phyloP scores from a whole-genome alignment of 1,140 invertebrate species.

The Trinorchestia longiramus region DNA sequence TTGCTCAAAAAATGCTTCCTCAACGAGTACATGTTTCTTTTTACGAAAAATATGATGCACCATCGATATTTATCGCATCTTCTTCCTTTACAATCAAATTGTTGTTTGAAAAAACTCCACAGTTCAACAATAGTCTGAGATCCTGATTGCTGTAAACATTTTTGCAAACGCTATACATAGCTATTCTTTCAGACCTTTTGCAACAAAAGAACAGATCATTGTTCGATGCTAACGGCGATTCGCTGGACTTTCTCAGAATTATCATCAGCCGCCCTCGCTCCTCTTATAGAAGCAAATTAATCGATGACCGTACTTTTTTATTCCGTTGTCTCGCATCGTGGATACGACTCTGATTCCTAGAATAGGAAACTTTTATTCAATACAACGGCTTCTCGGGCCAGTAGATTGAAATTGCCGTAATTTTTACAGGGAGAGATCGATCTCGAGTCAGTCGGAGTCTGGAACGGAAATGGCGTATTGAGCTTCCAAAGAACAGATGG shows the following conservation, averaged over 20 bases:
- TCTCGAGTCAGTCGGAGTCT: not conserved
- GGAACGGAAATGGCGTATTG: conserved; percentile 27
- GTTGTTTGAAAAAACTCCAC: not conserved
- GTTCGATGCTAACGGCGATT: not conserved
- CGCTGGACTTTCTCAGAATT: not conserved
- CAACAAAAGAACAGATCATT: not conserved
- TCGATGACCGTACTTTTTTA: conserved; percentile 4
- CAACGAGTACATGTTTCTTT: too few species aligned
- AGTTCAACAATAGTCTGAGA: not conserved
- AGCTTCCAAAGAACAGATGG: not conserved
- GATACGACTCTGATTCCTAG: conserved; percentile 3
- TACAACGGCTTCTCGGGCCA: not conserved
- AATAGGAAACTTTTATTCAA: conserved; percentile 2
- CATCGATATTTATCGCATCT: too few species aligned
- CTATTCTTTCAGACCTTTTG: not conserved
- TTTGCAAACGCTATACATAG: not conserved
- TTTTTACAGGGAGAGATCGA: not conserved
- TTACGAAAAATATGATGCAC: too few species aligned
- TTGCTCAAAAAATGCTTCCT: too few species aligned
- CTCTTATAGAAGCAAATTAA: conserved; percentile 25
- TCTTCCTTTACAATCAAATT: too few species aligned
- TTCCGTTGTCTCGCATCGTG: conserved; percentile 8
- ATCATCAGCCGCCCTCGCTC: not conserved
- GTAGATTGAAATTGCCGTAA: not conserved
- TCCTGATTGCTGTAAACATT: not conserved